Evolutionary conservation across 2,113 vertebrate species (phyloP).

Genomic region (Myiagra hebetior): DNA sequence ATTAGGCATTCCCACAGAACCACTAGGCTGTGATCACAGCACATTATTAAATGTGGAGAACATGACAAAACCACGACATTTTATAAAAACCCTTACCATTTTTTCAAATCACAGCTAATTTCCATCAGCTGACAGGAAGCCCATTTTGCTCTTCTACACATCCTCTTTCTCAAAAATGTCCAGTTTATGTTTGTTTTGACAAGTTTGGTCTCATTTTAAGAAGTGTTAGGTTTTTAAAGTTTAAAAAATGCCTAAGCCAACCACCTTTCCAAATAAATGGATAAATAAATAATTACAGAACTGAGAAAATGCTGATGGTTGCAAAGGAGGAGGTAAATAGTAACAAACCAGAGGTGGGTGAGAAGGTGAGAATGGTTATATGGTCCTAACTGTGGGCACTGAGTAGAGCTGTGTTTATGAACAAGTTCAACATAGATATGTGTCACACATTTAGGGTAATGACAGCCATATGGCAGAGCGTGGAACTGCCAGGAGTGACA

Average conservation of each 20-base stretch:
- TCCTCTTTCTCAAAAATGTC: neutral
- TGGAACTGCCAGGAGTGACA: neutral
- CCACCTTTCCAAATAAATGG: neutral
- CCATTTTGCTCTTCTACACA: neutral
- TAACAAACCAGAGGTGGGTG: neutral
- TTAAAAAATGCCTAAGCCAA: neutral
- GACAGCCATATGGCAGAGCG: neutral
- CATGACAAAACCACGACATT: neutral
- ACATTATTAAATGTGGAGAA: neutral
- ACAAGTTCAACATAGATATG: neutral
- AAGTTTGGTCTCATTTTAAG: neutral
- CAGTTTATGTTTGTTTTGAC: neutral
- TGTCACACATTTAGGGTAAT: neutral
- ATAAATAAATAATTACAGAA: neutral
- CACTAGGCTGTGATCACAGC: conserved; percentile 13
- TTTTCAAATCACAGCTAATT: conserved; percentile 43
- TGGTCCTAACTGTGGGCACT: neutral
- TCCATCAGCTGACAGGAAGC: conserved; percentile 18
- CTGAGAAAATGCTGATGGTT: neutral
- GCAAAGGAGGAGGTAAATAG: neutral
- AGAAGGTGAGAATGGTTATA: neutral
- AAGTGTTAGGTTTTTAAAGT: neutral
- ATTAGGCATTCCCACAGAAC: neutral
- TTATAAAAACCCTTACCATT: neutral
- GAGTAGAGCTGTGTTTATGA: neutral